phyloP scores from a whole-genome alignment of 2,888 invertebrate genomes.

The Mactromeris polynyma region DNA sequence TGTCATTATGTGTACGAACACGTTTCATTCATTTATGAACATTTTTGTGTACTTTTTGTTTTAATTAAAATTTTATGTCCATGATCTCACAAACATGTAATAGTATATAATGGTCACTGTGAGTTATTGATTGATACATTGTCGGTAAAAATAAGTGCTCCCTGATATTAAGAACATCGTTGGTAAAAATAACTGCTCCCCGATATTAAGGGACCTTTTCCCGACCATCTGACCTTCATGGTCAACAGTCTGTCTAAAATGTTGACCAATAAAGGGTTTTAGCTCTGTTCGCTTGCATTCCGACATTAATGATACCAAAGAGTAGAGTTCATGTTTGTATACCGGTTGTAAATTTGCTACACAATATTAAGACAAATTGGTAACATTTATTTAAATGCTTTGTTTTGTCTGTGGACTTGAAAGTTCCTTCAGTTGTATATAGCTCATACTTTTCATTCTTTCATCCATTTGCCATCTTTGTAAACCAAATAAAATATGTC shows the following conservation, averaged over 20 bases:
- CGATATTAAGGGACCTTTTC: neutral
- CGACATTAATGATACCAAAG: neutral
- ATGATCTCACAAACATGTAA: neutral
- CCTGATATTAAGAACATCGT: neutral
- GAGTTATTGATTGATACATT: too few species aligned
- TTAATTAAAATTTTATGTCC: constrained; percentile 11
- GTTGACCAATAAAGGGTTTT: neutral
- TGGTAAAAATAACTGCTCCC: neutral
- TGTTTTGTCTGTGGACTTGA: neutral
- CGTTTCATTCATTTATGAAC: neutral
- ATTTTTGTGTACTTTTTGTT: constrained; percentile 19
- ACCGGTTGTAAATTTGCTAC: neutral
- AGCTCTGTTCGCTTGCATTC: neutral
- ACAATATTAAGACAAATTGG: neutral
- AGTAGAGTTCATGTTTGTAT: neutral
- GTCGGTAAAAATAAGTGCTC: too few species aligned
- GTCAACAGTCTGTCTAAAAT: neutral
- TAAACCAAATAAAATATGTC: neutral
- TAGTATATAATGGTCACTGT: too few species aligned
- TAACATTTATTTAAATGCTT: neutral
- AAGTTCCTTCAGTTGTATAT: neutral
- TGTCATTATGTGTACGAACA: too few species aligned
- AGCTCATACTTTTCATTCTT: neutral
- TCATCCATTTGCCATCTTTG: neutral
- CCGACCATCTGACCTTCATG: too few species aligned